Evolutionary conservation across 1,140 invertebrate genomes (phyloP).

Genomic region (Elysia chlorotica): DNA sequence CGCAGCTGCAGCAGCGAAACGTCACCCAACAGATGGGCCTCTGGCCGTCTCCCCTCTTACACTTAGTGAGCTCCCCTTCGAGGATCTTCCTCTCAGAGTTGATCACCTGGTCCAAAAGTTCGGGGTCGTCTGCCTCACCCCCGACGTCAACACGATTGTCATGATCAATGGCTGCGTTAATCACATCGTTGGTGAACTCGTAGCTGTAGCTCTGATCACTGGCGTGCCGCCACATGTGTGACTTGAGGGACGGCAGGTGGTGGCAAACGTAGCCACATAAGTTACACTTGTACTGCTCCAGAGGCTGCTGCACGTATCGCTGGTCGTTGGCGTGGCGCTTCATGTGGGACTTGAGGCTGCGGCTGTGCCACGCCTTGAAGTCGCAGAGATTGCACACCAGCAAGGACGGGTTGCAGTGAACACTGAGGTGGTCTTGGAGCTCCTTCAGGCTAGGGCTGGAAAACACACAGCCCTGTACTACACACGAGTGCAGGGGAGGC

Average conservation of each 20-base stretch:
- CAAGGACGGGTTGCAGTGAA: constrained; percentile 39
- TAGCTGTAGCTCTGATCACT: constrained; percentile 59
- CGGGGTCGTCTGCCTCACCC: constrained; percentile 34
- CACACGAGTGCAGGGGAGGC: constrained; percentile 1
- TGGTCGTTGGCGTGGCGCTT: constrained; percentile 60
- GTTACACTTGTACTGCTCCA: constrained; percentile 62
- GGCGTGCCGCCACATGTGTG: constrained; percentile 62
- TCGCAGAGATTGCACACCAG: constrained; percentile 58
- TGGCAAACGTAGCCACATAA: constrained; percentile 62
- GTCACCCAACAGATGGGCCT: constrained; percentile 53
- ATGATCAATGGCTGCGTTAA: constrained; percentile 61
- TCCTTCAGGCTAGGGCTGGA: constrained; percentile 9
- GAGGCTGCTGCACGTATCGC: constrained; percentile 58
- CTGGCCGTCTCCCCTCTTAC: constrained; percentile 24
- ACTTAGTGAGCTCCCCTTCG: constrained; percentile 39
- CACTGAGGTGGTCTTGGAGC: constrained; percentile 23
- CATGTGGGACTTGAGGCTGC: constrained; percentile 61
- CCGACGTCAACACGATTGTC: constrained; percentile 46
- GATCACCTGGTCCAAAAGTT: constrained; percentile 38
- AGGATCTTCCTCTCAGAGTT: constrained; percentile 40
- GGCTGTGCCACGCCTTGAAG: constrained; percentile 54
- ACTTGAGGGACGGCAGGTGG: constrained; percentile 61
- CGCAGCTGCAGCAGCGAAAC: constrained; percentile 60
- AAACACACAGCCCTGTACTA: constrained; percentile 10
- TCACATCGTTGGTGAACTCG: constrained; percentile 58